Conservation (phyloP, 2,888 invertebrate species). For the Zeuzera pyrina region DNA sequence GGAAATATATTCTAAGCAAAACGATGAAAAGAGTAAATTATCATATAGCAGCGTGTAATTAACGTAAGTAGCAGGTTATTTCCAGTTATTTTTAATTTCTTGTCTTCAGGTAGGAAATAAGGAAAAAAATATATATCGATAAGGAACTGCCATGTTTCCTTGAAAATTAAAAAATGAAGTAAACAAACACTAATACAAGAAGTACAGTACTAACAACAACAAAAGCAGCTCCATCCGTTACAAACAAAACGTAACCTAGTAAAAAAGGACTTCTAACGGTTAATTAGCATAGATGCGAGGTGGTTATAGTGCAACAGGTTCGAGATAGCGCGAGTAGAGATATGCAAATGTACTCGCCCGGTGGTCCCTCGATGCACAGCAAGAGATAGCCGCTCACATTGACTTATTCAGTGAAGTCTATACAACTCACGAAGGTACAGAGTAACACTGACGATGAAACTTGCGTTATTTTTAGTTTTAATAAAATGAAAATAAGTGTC, state of each 20-base stretch:
- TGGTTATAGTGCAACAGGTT: slow-evolving; percentile 36
- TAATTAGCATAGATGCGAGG: slow-evolving; percentile 43
- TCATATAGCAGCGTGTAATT: slow-evolving; percentile 34
- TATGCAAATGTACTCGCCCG: slow-evolving; percentile 49
- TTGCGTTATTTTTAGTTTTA: no score
- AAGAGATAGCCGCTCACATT: slow-evolving; percentile 20
- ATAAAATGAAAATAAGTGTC: no score
- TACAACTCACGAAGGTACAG: no score
- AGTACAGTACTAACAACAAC: not conserved
- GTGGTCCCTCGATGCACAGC: slow-evolving; percentile 45
- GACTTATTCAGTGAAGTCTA: no score
- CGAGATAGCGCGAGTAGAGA: slow-evolving; percentile 21
- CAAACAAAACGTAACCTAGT: slow-evolving; percentile 22
- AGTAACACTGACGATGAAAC: no score
- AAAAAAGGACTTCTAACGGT: slow-evolving; percentile 38
- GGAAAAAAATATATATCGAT: no score
- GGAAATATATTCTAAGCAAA: slow-evolving; percentile 41
- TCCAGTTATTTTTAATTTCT: no score
- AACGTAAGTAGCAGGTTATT: no score
- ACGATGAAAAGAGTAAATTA: slow-evolving; percentile 28
- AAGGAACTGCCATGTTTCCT: no score
- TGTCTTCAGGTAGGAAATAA: no score
- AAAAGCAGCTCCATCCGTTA: slow-evolving; percentile 4
- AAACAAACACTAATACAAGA: no score
- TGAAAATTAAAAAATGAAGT: no score